Percentiles rank a stretch among this genome's conserved stretches.
Conservation (phyloP, 2,113 vertebrate genomes). For the Rhipidura dahli region DNA sequence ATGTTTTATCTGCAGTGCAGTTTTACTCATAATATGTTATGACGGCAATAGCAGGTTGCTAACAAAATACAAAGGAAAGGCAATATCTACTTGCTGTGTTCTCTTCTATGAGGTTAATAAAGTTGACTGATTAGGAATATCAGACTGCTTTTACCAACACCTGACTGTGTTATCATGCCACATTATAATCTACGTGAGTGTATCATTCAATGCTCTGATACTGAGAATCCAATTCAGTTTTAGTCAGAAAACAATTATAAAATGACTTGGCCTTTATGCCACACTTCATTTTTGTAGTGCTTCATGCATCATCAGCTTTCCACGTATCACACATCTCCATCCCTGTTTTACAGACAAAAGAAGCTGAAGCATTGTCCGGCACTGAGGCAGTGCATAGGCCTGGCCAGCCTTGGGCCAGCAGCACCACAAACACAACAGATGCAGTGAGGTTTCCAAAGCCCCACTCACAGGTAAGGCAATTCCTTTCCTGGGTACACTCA, state of each 20-base stretch:
- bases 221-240: conserved; percentile 44
- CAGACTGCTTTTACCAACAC: conserved; percentile 45
- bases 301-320: conserved; percentile 40
- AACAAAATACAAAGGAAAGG: conserved; percentile 60
- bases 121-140: conserved; percentile 64
- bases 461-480: background rate
- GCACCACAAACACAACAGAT: background rate
- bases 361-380: background rate
- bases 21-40: conserved; percentile 60
- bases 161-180: conserved; percentile 26
- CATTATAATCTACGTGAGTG: conserved; percentile 33
- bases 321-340: background rate
- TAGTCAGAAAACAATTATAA: conserved; percentile 56
- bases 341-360: background rate
- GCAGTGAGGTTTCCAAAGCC: background rate
- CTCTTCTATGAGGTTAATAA: conserved; percentile 61
- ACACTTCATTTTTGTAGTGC: background rate
- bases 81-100: conserved; percentile 38
- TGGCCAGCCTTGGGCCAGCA: background rate
- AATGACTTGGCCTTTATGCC: conserved; percentile 37
- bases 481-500: background rate
- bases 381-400: background rate
- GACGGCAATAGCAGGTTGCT: conserved; percentile 58
- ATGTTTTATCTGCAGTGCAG: conserved; percentile 61
- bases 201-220: conserved; percentile 25